Conservation (phyloP, 2,797 vertebrate species). For the Smutsia gigantea region DNA sequence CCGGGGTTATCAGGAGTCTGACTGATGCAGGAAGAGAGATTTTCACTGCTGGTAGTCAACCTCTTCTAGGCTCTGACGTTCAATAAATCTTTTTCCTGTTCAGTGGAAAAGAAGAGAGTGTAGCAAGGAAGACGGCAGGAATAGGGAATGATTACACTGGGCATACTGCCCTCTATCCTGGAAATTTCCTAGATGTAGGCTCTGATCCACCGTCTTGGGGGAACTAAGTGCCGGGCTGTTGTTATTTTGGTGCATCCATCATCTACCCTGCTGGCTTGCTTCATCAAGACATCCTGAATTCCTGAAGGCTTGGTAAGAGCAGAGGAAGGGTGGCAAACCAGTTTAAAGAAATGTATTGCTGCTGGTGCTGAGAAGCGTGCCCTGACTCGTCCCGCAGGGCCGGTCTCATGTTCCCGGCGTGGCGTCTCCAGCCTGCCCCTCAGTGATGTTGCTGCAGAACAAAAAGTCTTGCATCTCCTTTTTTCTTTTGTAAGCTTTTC, state of each 20-base stretch:
- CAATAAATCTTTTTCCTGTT: neutral
- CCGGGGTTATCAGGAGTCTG: neutral
- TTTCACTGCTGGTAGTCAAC: too few relatives aligned
- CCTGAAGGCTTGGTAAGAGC: neutral
- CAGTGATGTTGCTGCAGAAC: neutral
- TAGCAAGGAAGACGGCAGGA: neutral
- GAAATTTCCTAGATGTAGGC: neutral
- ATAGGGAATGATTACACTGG: neutral
- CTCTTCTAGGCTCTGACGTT: neutral
- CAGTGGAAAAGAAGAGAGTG: neutral
- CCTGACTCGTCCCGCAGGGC: accelerated
- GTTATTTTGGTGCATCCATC: neutral
- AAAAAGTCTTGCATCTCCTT: neutral
- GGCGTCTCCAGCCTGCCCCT: neutral
- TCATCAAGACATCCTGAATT: neutral
- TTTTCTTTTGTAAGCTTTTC: neutral
- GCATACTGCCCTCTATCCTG: accelerated
- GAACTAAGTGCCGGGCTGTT: neutral
- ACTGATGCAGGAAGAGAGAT: too few relatives aligned
- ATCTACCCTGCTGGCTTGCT: too few relatives aligned
- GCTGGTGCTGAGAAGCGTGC: neutral
- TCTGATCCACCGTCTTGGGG: neutral
- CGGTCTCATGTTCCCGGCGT: neutral
- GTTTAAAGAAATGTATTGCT: neutral
- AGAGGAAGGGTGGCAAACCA: neutral